Percentiles rank a stretch among this genome's conserved stretches.
Evolutionary conservation across 2,888 invertebrate species (phyloP).

Genomic region (Gymnosoma rotundatum): DNA sequence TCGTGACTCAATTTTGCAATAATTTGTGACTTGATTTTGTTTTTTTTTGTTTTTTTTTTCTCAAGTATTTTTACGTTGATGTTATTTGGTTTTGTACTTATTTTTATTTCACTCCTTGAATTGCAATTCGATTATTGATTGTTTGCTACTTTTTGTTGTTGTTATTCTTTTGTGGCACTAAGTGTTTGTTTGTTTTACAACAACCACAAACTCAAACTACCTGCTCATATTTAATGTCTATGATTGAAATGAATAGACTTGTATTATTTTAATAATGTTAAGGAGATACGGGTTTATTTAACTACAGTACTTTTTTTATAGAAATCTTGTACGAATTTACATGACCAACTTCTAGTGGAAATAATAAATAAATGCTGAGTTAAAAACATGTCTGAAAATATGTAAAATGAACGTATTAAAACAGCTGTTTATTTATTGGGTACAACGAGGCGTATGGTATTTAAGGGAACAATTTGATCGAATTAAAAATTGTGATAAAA

Average conservation of each 20-base stretch:
- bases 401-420: not conserved
- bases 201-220: constrained; percentile 33
- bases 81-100: constrained; percentile 64
- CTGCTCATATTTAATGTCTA: constrained; percentile 56
- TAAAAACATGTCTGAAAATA: not conserved
- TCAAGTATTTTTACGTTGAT: constrained; percentile 3
- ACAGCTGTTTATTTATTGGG: not conserved
- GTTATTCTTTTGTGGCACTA: constrained; percentile 40
- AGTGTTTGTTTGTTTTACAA: constrained; percentile 25
- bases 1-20: constrained; percentile 79
- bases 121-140: constrained; percentile 71
- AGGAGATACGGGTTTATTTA: constrained; percentile 1
- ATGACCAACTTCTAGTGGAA: not conserved
- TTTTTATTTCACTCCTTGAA: constrained; percentile 67
- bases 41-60: constrained; percentile 58
- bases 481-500: too few species aligned
- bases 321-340: constrained; percentile 13
- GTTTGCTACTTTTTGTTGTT: constrained; percentile 50
- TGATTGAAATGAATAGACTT: constrained; percentile 53
- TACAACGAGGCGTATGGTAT: not conserved
- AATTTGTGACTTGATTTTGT: constrained; percentile 72
- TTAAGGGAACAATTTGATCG: not conserved
- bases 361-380: not conserved
- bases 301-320: constrained; percentile 6
- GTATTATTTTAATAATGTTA: constrained; percentile 56